Evolutionary conservation across 2,797 vertebrate genomes (phyloP), one percentile per base, ranked within the genome.

Genomic region (Danionella dracula): DNA sequence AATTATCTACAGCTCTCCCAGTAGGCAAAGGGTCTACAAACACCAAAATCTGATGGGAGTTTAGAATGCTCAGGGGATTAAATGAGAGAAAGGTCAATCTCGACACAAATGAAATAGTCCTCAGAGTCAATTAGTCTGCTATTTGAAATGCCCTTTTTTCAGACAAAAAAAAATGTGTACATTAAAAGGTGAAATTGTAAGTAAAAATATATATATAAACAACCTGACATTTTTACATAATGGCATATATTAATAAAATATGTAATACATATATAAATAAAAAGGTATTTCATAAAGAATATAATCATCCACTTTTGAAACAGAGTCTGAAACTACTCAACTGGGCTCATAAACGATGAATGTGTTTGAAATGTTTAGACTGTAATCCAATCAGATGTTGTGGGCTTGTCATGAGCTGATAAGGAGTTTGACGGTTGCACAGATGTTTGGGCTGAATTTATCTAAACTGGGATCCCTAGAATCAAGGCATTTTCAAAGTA

Each of bases 401-500:
- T 11, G 6, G 15, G 62, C 29, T 53, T n/a, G 8, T 58, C 35
- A 32, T 32, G n/a, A 41, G 42, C 45, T 67, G 2, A 50, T 31
- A 17, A 11, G 31, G 32, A 29, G 12, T 35, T 20, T 32, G 34
- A 61, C 63, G n/a, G 19, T 9, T 16, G 6, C 17, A 20, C 9
- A 2, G 15, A 59, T 29, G 57, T 19, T 35, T 13, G 1, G 53
- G 60, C 34, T 51, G 45, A 48, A 58, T 68, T 75, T 29, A 68
- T 44, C 53, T 34, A 27, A 29, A 17, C 15, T 13, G 21, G 8
- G 37, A 8, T 35, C 49, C 41, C 13, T 29, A 42, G 32, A 66
- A 68, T 53, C 9, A 32, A 63, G 63, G 48, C 55, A 62, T 82
- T 82, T n/a, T 83, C 77, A 85, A 83, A 82, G 77, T 68, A 51